These are phyloP conservation scores for Suncus etruscus DNA, from an alignment of 2,113 vertebrate species.

Conservation along the genomic window DNA sequence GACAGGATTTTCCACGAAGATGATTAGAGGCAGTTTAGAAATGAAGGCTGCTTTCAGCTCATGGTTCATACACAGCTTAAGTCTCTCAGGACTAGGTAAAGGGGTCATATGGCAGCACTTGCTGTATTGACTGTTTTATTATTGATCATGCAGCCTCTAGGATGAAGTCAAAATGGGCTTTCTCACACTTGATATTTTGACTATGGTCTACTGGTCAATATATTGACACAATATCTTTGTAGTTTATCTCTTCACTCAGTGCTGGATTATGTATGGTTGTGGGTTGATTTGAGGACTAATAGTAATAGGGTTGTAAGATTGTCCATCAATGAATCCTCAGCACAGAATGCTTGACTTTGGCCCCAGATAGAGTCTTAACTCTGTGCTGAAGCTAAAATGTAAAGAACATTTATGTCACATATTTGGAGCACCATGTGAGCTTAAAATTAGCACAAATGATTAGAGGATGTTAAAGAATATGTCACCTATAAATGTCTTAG, in stretches of 20 bases:
- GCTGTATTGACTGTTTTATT: too few species aligned
- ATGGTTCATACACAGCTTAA: too few species aligned
- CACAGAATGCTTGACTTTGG: background rate
- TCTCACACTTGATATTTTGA: background rate
- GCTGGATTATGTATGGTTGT: background rate
- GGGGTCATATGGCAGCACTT: too few species aligned
- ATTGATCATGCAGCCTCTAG: background rate
- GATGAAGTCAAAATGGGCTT: background rate
- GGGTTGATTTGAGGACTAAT: background rate
- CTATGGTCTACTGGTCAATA: background rate
- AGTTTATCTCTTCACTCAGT: background rate
- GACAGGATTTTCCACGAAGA: too few species aligned
- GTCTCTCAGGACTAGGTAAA: too few species aligned
- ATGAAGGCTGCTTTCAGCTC: too few species aligned
- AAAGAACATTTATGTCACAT: background rate
- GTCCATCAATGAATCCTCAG: background rate
- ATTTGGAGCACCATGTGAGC: background rate
- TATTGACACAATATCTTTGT: background rate
- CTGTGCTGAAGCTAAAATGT: background rate
- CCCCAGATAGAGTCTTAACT: background rate
- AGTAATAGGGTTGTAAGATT: background rate
- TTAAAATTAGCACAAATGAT: background rate
- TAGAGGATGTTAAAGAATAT: background rate
- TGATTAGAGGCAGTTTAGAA: too few species aligned
- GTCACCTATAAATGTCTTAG: conserved; percentile 15